Evolutionary conservation across 2,113 vertebrate species (phyloP), one percentile per base, ranked within the genome.

Genomic region (Bufo gargarizans): DNA sequence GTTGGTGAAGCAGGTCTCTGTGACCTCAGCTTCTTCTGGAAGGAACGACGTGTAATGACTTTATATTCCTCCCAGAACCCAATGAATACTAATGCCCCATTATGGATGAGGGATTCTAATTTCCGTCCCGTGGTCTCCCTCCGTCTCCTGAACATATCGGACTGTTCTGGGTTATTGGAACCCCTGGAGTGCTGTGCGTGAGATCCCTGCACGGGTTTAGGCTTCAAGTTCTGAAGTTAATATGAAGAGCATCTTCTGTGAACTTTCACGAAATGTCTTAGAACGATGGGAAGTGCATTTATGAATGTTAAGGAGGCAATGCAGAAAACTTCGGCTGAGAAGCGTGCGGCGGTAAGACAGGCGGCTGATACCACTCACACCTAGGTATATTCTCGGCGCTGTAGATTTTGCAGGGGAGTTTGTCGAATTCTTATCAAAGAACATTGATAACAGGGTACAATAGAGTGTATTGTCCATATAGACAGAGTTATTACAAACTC

Each of bases 41-140:
- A 58, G 17, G 58, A 45, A 59, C 55, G 4, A 10, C 79, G 47
- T 19, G 58, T 3, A 13, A 17, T 20, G 14, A 33, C 33, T 33
- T 33, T 8, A 6, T 11, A 9, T 49, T 43, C 33, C 33, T n/a
- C 19, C 4, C 22, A 58, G 16, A 5, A 45, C 3, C 56, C 58
- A 49, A 9, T 50, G 80, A 82, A 82, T 82, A 65, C 59, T 82
- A 65, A 82, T 65, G 59, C 65, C 43, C 45, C 17, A 20, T n/a
- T 82, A 61, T 43, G 16, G 33, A 45, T 19, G 56, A 19, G 10
- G 43, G 33, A 61, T 59, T 59, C 59, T 58, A 19, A 82, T 59
- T 3, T 12, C 11, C 56, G 10, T 13, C 13, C 13, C 8, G 53
- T 55, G 53, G 56, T 58, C 56, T 12, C 22, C 65, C 65, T 22